Evolutionary conservation across 1,140 invertebrate genomes (phyloP), one percentile per base, ranked within the genome.

Genomic region (Brachionus sp.): DNA sequence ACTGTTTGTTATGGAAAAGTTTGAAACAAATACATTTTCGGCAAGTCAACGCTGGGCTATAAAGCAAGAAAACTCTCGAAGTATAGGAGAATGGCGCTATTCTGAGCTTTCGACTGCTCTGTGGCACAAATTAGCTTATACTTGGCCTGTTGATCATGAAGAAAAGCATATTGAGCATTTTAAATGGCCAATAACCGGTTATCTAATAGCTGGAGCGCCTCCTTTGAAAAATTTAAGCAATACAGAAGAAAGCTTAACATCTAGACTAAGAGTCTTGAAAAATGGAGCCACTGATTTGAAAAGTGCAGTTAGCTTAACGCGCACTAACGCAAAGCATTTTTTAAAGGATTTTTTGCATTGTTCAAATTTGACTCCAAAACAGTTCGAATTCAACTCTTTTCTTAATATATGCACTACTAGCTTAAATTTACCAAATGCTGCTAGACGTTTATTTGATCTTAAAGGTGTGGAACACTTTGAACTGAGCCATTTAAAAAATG

Each of bases 131-230:
- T 85, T 85, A 25, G 88, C 87, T 2, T 85, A 86, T 29, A 88
- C 88, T 6, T 89, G 88, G 88, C 88, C 88, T 10, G 86, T 87
- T n/a, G 85, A 83, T 83, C 84, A 85, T 44, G 85, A 88, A 84
- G 88, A 87, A 39, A 70, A 85, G 19, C 44, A 77, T 83, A 84
- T 85, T n/a, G 84, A 88, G 87, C 85, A 88, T 1, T 89, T 88
- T 86, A 87, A 88, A 83, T 90, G 89, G 89, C 89, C 88, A 16
- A 88, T 89, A 86, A 87, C 88, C 84, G 88, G 87, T 0, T 89
- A 84, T 83, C 75, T 89, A 33, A 83, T 89, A 25, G 86, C 88
- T 1, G 84, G 86, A 86, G 88, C 87, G 29, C 88, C 88, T 44
- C 86, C 87, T 53, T 75, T 88, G 57, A 85, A 86, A 77, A 87